Evolutionary conservation across 2,113 vertebrate genomes (phyloP).

Genomic region (Bufo gargarizans): DNA sequence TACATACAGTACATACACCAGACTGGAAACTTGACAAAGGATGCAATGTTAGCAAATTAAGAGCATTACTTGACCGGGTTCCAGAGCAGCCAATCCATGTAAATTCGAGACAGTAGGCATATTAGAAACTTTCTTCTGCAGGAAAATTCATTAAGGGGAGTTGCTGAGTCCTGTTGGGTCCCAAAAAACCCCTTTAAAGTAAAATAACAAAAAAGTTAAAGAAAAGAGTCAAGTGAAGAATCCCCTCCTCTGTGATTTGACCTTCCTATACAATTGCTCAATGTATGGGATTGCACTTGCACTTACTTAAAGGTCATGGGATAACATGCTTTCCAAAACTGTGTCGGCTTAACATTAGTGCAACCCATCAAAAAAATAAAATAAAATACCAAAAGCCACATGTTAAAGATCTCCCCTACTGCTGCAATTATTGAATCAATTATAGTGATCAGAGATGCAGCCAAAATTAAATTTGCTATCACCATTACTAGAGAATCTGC

Average conservation of each 20-base stretch:
- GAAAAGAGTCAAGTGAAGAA: background rate
- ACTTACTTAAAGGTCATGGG: conserved; percentile 21
- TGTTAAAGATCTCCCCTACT: conserved; percentile 32
- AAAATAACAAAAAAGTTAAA: background rate
- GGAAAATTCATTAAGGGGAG: too few species aligned
- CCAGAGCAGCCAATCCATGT: too few species aligned
- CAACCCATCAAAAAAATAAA: background rate
- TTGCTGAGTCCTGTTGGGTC: too few species aligned
- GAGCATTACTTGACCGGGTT: too few species aligned
- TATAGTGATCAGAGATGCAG: conserved; percentile 1
- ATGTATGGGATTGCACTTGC: background rate
- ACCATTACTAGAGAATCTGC: conserved; percentile 31
- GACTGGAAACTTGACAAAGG: too few species aligned
- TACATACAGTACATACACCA: too few species aligned
- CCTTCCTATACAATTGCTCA: background rate
- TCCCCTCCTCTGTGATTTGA: background rate
- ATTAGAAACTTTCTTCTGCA: too few species aligned
- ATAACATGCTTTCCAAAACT: conserved; percentile 9
- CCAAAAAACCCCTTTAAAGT: too few species aligned
- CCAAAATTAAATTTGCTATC: conserved; percentile 38
- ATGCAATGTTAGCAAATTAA: too few species aligned
- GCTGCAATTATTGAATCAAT: conserved; percentile 4
- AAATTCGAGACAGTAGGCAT: too few species aligned
- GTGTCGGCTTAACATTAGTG: conserved; percentile 36
- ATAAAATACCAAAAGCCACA: conserved; percentile 22